phyloP scores from a whole-genome alignment of 2,797 vertebrate species.

The Diplodus sargus region DNA sequence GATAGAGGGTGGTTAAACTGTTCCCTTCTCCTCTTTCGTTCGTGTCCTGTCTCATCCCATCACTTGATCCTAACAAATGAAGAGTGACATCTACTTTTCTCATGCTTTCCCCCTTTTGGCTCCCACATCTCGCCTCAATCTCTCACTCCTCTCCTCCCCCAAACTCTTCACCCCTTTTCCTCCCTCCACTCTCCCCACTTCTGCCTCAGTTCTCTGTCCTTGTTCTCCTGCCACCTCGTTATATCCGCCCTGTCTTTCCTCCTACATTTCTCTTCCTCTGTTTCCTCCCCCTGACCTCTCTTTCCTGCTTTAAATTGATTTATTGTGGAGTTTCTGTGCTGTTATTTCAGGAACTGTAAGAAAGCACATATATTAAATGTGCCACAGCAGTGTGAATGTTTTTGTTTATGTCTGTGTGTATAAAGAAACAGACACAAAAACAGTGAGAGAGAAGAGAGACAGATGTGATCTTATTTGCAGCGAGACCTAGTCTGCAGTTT shows the following conservation, averaged over 20 bases:
- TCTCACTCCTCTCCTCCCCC: conserved; percentile 13
- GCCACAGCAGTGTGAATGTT: background rate
- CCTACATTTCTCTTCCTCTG: conserved; percentile 13
- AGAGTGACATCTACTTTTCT: background rate
- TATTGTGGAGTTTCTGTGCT: conserved; percentile 25
- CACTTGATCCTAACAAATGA: background rate
- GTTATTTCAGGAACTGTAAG: conserved; percentile 26
- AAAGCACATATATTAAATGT: conserved; percentile 20
- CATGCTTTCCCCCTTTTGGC: background rate
- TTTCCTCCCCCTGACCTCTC: conserved; percentile 49
- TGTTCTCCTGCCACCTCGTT: conserved; percentile 26
- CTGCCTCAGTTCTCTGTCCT: conserved; percentile 25
- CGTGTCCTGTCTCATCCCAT: conserved; percentile 4
- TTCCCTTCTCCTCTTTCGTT: conserved; percentile 1
- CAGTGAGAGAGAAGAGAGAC: conserved; percentile 13
- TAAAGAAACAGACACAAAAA: background rate
- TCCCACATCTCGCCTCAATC: background rate
- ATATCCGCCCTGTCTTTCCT: conserved; percentile 27
- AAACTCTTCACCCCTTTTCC: background rate
- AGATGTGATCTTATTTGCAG: conserved; percentile 4
- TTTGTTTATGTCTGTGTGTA: conserved; percentile 19
- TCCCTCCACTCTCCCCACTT: background rate
- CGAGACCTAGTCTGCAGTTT: conserved; percentile 29
- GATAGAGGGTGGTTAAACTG: background rate
- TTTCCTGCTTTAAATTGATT: conserved; percentile 45